These are phyloP conservation scores for Trochalopteron elliotii DNA, from an alignment of 2,113 vertebrate genomes.

Conservation along the genomic window DNA sequence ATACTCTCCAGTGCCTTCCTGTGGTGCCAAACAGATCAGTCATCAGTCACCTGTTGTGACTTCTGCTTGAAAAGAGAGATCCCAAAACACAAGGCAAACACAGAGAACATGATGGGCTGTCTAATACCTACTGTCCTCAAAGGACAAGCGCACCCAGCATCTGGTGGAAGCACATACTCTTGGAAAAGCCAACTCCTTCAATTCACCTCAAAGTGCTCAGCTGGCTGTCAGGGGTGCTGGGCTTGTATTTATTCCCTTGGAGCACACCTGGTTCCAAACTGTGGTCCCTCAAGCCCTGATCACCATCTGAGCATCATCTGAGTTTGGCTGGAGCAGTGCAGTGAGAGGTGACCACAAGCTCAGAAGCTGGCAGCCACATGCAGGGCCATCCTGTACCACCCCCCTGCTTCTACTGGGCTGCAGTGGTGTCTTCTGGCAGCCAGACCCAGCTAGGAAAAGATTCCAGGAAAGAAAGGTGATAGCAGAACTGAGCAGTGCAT, in stretches of 20 bases:
- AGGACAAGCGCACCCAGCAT: not conserved
- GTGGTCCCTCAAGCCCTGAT: not conserved
- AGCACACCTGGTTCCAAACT: not conserved
- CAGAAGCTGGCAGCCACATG: not conserved
- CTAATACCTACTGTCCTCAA: not conserved
- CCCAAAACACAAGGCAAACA: not conserved
- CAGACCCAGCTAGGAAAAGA: not conserved
- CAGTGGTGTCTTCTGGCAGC: not conserved
- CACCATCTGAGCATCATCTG: not conserved
- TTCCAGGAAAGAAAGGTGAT: not conserved
- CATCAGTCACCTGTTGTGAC: not conserved
- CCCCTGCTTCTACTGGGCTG: not conserved
- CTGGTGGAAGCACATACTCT: not conserved
- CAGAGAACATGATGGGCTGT: not conserved
- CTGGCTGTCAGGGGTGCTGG: not conserved
- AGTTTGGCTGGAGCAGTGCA: not conserved
- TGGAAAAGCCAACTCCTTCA: not conserved
- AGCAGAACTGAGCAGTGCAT: not conserved
- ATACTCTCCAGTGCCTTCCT: slow-evolving; percentile 65
- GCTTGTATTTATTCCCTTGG: not conserved
- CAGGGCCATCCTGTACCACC: not conserved
- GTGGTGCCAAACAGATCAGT: not conserved
- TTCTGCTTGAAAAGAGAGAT: not conserved
- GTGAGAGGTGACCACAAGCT: not conserved
- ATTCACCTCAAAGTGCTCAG: not conserved